Evolutionary conservation across 2,113 vertebrate species (phyloP).

Genomic region (Hystrix brachyura): DNA sequence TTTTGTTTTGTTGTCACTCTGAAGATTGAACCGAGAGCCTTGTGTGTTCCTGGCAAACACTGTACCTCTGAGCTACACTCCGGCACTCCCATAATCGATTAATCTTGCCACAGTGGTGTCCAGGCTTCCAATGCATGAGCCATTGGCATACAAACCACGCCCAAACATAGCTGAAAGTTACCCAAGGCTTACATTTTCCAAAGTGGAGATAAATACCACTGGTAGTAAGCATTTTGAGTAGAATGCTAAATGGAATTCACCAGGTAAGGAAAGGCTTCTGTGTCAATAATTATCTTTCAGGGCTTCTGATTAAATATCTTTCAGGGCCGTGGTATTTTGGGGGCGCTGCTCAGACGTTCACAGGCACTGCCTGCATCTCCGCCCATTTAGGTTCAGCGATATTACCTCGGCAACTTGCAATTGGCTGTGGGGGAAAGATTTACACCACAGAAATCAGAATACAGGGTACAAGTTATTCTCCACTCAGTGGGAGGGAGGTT

Average conservation of each 20-base stretch:
- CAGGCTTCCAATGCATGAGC: neutral
- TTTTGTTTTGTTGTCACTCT: neutral
- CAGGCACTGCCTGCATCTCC: neutral
- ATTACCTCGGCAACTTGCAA: neutral
- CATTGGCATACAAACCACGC: no score
- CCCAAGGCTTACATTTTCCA: neutral
- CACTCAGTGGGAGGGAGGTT: fast-evolving
- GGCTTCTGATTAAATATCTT: neutral
- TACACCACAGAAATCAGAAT: neutral
- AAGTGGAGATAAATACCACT: neutral
- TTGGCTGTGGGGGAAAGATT: neutral
- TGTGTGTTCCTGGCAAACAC: neutral
- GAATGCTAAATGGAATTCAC: neutral
- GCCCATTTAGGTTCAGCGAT: neutral
- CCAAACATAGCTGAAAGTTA: neutral
- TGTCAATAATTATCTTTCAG: neutral
- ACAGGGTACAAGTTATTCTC: neutral
- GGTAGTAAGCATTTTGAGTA: neutral
- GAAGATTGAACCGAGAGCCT: neutral
- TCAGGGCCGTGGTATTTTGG: neutral
- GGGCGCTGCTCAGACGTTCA: neutral
- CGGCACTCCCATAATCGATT: neutral
- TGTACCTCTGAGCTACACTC: neutral
- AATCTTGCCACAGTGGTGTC: no score
- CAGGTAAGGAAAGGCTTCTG: neutral